phyloP scores from a whole-genome alignment of 2,113 vertebrate genomes.

The mouse (Mus musculus) region GRCm39 chr16:25842501-25843000 shows the following conservation, averaged over 20 bases:
- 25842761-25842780: slow-evolving; percentile 26
- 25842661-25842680: not conserved
- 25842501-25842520: not conserved
- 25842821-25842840: not conserved
- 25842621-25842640: not conserved
- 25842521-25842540: not conserved
- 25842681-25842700: not conserved
- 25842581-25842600: not conserved
- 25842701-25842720: slow-evolving; percentile 8
- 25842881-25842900: slow-evolving; percentile 4
- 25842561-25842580: not conserved
- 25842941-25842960: not conserved
- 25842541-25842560: not conserved
- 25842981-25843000: not conserved
- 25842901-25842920: slow-evolving; percentile 38
- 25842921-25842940: not conserved
- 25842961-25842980: slow-evolving; percentile 18
- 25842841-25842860: fast-evolving
- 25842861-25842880: not conserved
- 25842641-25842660: slow-evolving; percentile 16
- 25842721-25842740: not conserved
- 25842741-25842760: not conserved
- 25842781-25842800: not conserved
- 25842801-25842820: not conserved
- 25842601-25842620: not conserved